These are phyloP conservation scores for Macropis europaea DNA, from an alignment of 2,888 invertebrate genomes.

Conservation along the genomic window DNA sequence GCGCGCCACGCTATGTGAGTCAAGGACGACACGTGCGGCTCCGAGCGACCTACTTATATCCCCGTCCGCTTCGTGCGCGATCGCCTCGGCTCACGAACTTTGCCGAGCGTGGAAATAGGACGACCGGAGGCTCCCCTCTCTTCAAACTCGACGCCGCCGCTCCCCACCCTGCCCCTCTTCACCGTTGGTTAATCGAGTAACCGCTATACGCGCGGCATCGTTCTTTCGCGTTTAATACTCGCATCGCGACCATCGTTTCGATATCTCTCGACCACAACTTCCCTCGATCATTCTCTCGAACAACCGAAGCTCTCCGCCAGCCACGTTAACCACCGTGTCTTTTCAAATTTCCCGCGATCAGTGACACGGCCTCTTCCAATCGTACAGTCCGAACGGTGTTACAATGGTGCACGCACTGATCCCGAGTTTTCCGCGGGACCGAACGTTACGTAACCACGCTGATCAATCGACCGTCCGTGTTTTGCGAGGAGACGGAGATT, in stretches of 20 bases:
- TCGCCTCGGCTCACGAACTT: slow-evolving; percentile 72
- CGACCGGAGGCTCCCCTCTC: slow-evolving; percentile 57
- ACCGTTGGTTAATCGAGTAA: slow-evolving; percentile 45
- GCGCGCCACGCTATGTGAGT: slow-evolving; percentile 79
- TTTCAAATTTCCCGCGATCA: too few relatives aligned
- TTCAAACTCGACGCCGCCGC: slow-evolving; percentile 31
- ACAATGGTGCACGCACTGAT: too few relatives aligned
- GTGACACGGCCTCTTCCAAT: too few relatives aligned
- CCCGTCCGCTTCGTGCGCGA: slow-evolving; percentile 74
- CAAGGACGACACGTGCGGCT: slow-evolving; percentile 80
- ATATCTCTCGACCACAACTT: neutral
- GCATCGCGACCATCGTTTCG: neutral
- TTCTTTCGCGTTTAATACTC: slow-evolving; percentile 35
- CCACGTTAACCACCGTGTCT: too few relatives aligned
- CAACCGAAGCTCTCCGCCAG: too few relatives aligned
- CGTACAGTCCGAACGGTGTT: too few relatives aligned
- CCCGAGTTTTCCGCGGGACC: slow-evolving; percentile 8
- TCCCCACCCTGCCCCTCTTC: slow-evolving; percentile 11
- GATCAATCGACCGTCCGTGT: slow-evolving; percentile 6
- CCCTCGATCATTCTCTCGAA: neutral
- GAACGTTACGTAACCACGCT: slow-evolving; percentile 42
- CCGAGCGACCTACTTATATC: slow-evolving; percentile 79
- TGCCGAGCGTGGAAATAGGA: slow-evolving; percentile 76
- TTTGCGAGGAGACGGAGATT: too few relatives aligned
- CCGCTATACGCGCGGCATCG: slow-evolving; percentile 40